Evolutionary conservation across 1,140 invertebrate species (phyloP), one percentile per base, ranked within the genome.

Genomic region (Pinna nobilis): DNA sequence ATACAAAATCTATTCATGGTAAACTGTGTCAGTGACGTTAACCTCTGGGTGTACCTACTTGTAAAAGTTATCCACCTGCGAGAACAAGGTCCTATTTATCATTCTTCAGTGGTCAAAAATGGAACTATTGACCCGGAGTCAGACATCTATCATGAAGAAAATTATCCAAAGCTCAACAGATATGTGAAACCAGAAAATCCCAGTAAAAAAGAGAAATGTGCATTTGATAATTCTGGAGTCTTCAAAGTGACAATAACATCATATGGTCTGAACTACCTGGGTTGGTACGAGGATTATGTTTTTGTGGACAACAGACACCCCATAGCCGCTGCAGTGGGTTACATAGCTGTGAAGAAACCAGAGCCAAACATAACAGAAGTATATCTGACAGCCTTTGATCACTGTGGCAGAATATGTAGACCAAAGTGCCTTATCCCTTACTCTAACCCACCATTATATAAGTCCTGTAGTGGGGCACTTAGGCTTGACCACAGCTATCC

Each of bases 391-490:
- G 68, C 68, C 0, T 70, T 41, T 49, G 74, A 76, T 18, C 37
- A 53, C 13, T 55, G 51, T 35, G 74, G 74, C 2, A 13, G 50
- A 23, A 57, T 71, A 1, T 76, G 74, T 35, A 44, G 47, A 49
- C 74, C 74, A 35, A 68, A 47, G 9, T 75, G 73, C 39, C 32
- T 75, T 7, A 49, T 53, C 15, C 37, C 11, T 33, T 51, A 35
- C 1, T 57, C 61, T 3, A 30, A 25, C 6, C 60, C 50, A 0
- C 33, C 51, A 1, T 39, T n/a, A 11, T 75, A 75, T 59, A 51
- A 69, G 20, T 28, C 60, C 28, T 75, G 73, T 65, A 57, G 66
- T 1, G 73, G 73, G 3, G 66, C 59, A 18, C 64, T 75, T 39
- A 28, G 28, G 11, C 30, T 70, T n/a, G 51, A 66, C 11, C 55